phyloP scores from a whole-genome alignment of 2,113 vertebrate species.

The Helogale parvula region DNA sequence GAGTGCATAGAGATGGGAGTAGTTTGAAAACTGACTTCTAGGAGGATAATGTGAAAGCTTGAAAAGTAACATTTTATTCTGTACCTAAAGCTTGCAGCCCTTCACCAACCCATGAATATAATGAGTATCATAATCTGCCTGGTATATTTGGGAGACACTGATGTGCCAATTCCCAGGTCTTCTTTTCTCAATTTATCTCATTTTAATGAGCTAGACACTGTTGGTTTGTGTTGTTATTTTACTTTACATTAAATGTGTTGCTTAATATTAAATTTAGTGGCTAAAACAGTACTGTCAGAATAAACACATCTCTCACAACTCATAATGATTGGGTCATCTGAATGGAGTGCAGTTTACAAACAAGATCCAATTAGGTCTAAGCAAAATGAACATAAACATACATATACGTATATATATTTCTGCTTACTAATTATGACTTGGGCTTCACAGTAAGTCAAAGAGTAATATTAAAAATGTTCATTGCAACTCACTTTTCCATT shows the following conservation, averaged over 20 bases:
- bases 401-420: too few relatives aligned
- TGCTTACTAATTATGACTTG: not conserved
- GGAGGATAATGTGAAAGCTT: not conserved
- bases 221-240: not conserved
- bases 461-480: not conserved
- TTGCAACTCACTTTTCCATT: conserved; percentile 5
- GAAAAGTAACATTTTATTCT: not conserved
- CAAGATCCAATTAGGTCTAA: conserved; percentile 16
- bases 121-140: not conserved
- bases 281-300: not conserved
- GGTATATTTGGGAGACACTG: not conserved
- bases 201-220: not conserved
- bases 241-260: not conserved
- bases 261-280: conserved; percentile 1
- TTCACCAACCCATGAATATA: not conserved
- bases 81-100: not conserved
- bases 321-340: not conserved
- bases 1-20: not conserved
- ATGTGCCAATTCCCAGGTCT: not conserved
- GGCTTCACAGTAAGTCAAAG: conserved; percentile 6
- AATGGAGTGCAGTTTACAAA: not conserved
- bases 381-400: not conserved
- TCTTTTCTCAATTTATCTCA: not conserved
- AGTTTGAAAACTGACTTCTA: conserved; percentile 1
- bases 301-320: not conserved